These are phyloP conservation scores for Forbesichthys papilliferus DNA, from an alignment of 2,113 vertebrate genomes.

Conservation along the genomic window DNA sequence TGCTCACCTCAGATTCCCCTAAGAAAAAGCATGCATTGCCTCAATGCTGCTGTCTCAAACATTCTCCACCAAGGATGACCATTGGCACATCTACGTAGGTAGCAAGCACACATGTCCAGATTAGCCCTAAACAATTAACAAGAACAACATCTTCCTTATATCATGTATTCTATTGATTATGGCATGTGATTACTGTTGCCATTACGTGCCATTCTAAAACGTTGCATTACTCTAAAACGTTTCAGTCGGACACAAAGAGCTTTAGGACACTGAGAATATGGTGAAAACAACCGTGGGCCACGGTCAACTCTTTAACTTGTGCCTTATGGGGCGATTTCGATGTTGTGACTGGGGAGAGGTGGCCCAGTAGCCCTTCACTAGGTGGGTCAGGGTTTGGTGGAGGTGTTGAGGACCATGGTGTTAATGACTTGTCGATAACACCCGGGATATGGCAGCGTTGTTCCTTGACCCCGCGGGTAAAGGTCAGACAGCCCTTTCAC, in stretches of 20 bases:
- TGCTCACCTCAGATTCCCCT: slow-evolving; percentile 55
- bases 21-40: slow-evolving; percentile 69
- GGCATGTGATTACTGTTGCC: slow-evolving; percentile 21
- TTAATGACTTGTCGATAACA: slow-evolving; percentile 75
- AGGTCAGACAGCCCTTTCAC: slow-evolving; percentile 69
- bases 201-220: slow-evolving; percentile 15
- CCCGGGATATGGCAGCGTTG: slow-evolving; percentile 69
- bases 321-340: slow-evolving; percentile 57
- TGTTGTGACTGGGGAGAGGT: slow-evolving; percentile 35
- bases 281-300: slow-evolving; percentile 53
- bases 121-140: background rate
- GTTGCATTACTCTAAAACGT: no score
- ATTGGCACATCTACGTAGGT: slow-evolving; percentile 21
- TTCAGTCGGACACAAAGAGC: no score
- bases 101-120: slow-evolving; percentile 8
- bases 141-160: background rate
- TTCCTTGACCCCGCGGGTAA: slow-evolving; percentile 54
- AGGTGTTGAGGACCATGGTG: slow-evolving; percentile 67
- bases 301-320: slow-evolving; percentile 71
- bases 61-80: background rate
- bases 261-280: slow-evolving; percentile 18
- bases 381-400: slow-evolving; percentile 38
- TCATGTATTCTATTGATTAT: background rate
- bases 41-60: slow-evolving; percentile 39
- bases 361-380: slow-evolving; percentile 29